Conservation (phyloP, 2,797 vertebrate species). For the Helicolenus hilgendorfi region DNA sequence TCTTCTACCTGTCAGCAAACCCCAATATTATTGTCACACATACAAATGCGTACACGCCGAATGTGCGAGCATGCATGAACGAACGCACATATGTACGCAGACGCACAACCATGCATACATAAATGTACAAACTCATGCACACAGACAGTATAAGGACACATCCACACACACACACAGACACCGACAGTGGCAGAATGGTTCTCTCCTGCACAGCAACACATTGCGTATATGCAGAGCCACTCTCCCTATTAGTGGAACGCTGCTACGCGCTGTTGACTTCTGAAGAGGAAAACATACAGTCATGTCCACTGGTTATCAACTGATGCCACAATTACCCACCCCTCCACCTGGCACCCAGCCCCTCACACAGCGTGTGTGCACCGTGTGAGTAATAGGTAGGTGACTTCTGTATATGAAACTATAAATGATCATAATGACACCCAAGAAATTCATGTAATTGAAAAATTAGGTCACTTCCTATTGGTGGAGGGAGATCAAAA, state of each 20-base stretch:
- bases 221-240: conserved; percentile 87
- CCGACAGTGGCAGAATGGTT: conserved; percentile 62
- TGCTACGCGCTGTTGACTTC: conserved; percentile 87
- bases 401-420: conserved; percentile 33
- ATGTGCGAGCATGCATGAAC: conserved; percentile 35
- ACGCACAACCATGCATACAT: conserved; percentile 42
- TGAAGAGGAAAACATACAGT: conserved; percentile 84
- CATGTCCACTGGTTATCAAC: conserved; percentile 76
- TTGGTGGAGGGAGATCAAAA: conserved; percentile 62
- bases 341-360: conserved; percentile 54
- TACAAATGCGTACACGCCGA: conserved; percentile 31
- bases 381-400: conserved; percentile 1
- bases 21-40: conserved; percentile 47
- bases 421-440: conserved; percentile 37
- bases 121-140: conserved; percentile 53
- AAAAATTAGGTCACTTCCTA: conserved; percentile 60
- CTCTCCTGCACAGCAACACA: conserved; percentile 88
- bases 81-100: conserved; percentile 34
- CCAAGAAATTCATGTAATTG: conserved; percentile 9
- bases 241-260: conserved; percentile 88
- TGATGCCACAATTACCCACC: conserved; percentile 70
- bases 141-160: conserved; percentile 34
- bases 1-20: conserved; percentile 54
- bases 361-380: neutral
- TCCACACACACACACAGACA: conserved; percentile 29